Conservation (phyloP, 2,113 vertebrate genomes). For the Microtus richardsoni region DNA sequence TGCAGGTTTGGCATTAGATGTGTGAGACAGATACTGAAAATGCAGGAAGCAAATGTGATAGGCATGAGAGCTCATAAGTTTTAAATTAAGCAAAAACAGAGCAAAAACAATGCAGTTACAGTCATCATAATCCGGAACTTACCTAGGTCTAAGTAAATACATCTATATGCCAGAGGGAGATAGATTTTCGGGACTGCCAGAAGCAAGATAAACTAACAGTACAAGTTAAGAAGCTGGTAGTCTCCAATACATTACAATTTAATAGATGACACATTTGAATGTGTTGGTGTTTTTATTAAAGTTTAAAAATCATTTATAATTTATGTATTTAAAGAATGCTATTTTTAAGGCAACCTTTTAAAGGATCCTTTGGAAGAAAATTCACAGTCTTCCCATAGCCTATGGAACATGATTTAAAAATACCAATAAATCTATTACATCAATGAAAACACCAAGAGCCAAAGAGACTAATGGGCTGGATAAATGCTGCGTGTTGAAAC, state of each 20-base stretch:
- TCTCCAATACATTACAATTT: background rate
- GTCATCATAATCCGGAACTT: background rate
- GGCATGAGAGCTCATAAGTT: background rate
- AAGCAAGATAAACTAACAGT: background rate
- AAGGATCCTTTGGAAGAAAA: background rate
- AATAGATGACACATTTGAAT: background rate
- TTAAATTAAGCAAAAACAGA: slow-evolving; percentile 1
- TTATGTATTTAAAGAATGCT: background rate
- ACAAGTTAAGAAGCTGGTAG: background rate
- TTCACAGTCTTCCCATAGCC: background rate
- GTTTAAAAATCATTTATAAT: background rate
- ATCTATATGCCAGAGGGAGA: background rate
- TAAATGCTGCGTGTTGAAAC: background rate
- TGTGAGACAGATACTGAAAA: background rate
- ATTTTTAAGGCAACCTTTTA: background rate
- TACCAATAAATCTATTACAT: background rate
- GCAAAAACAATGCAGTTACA: background rate
- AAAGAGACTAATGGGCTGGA: background rate
- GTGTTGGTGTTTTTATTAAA: background rate
- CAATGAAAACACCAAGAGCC: background rate
- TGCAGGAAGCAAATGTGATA: background rate
- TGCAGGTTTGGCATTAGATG: background rate
- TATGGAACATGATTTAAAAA: background rate
- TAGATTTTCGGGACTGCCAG: background rate
- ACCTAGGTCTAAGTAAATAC: background rate